These are phyloP conservation scores for Drosophila colorata DNA, from an alignment of 2,888 invertebrate species.

Conservation along the genomic window DNA sequence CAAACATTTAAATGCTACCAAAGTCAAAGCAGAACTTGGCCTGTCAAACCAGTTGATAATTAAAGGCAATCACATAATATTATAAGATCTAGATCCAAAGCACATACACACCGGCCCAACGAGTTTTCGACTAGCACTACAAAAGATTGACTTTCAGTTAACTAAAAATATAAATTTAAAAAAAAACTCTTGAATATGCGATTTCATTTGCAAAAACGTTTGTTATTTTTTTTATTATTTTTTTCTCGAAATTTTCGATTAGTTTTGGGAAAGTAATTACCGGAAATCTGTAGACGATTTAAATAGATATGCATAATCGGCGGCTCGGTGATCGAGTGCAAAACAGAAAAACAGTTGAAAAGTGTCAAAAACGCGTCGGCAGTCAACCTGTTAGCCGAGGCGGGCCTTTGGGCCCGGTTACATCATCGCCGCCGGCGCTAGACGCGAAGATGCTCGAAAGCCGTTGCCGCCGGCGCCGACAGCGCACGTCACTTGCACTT, in stretches of 20 bases:
- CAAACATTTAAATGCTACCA: slow-evolving; percentile 50
- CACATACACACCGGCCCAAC: slow-evolving; percentile 21
- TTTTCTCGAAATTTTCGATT: slow-evolving; percentile 8
- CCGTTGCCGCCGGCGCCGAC: slow-evolving; percentile 28
- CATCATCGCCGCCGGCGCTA: slow-evolving; percentile 54
- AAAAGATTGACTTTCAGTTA: slow-evolving; percentile 16
- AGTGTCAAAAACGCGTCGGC: slow-evolving; percentile 18
- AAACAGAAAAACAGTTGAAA: slow-evolving; percentile 18
- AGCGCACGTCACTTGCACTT: slow-evolving; percentile 42
- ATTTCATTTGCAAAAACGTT: slow-evolving; percentile 6
- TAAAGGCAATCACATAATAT: slow-evolving; percentile 58
- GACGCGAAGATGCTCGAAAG: slow-evolving; percentile 66
- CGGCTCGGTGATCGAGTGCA: not conserved
- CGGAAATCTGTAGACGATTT: slow-evolving; percentile 39
- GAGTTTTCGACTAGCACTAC: slow-evolving; percentile 33
- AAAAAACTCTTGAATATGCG: not conserved
- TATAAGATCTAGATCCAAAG: slow-evolving; percentile 49
- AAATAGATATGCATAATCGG: slow-evolving; percentile 18
- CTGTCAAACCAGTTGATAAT: slow-evolving; percentile 75
- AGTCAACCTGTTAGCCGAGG: slow-evolving; percentile 53
- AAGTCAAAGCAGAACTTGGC: slow-evolving; percentile 57
- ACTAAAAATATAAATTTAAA: not conserved
- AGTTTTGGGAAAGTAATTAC: slow-evolving; percentile 23
- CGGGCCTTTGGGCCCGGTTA: slow-evolving; percentile 39
- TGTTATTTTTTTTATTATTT: not conserved